Conservation (phyloP, 2,797 vertebrate species). For the Gadopsis marmoratus region DNA sequence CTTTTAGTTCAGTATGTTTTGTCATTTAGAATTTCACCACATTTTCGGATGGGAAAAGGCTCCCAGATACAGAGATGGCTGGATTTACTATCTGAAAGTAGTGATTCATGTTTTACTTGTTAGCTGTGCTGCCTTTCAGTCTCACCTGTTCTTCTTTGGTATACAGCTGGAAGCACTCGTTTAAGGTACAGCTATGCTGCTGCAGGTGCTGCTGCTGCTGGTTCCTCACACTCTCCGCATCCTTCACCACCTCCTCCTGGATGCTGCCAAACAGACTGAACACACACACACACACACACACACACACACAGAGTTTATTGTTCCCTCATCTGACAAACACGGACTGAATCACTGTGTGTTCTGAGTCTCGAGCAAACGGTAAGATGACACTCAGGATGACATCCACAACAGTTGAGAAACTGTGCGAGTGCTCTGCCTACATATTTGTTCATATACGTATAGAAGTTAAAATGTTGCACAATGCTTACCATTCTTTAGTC, state of each 20-base stretch:
- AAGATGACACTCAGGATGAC: neutral
- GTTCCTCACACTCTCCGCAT: constrained; percentile 88
- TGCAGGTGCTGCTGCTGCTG: constrained; percentile 91
- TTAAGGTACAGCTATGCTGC: constrained; percentile 92
- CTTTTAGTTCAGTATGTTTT: no score
- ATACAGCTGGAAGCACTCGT: constrained; percentile 95
- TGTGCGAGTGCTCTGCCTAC: neutral
- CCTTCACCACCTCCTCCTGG: constrained; percentile 92
- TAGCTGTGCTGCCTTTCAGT: neutral
- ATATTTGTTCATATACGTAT: neutral
- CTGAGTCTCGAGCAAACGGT: neutral
- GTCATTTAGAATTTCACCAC: neutral
- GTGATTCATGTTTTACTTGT: no score
- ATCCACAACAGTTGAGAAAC: neutral
- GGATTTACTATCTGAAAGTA: neutral
- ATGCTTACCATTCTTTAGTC: constrained; percentile 90
- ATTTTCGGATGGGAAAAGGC: neutral
- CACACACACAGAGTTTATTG: constrained; percentile 8
- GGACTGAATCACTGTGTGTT: neutral
- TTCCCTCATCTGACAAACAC: neutral
- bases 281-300: constrained; percentile 6
- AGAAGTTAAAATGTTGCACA: neutral
- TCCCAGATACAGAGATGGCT: neutral
- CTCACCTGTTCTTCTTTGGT: constrained; percentile 97
- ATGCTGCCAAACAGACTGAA: constrained; percentile 91